These are phyloP conservation scores for Drosophila sordidula DNA, from an alignment of 2,888 invertebrate genomes.

Conservation along the genomic window DNA sequence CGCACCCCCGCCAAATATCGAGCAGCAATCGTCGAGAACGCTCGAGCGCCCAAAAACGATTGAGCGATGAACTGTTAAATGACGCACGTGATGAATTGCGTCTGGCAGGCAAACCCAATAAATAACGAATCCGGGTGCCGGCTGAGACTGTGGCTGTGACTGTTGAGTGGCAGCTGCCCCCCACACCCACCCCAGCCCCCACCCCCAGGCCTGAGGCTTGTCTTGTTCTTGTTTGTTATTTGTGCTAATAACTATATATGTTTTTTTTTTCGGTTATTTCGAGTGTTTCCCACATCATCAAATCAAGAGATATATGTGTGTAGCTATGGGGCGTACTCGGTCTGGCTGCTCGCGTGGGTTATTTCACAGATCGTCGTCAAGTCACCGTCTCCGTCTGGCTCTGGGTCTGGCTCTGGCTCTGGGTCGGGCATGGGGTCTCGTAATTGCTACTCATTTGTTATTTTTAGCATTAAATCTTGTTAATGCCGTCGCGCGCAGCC, in stretches of 20 bases:
- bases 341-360: constrained; percentile 70
- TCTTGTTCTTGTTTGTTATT: constrained; percentile 56
- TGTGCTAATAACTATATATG: constrained; percentile 57
- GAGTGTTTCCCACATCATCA: constrained; percentile 76
- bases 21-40: too few relatives aligned
- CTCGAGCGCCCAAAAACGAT: constrained; percentile 42
- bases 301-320: constrained; percentile 29
- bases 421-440: constrained; percentile 39
- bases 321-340: constrained; percentile 59
- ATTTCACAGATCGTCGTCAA: constrained; percentile 55
- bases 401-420: constrained; percentile 1
- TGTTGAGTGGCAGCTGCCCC: constrained; percentile 38
- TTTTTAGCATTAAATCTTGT: constrained; percentile 71
- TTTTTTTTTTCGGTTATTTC: constrained; percentile 65
- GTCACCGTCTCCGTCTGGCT: constrained; percentile 10
- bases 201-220: constrained; percentile 13
- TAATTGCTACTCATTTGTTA: constrained; percentile 77
- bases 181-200: background rate
- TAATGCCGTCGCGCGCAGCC: constrained; percentile 62
- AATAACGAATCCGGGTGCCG: constrained; percentile 75
- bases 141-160: constrained; percentile 34
- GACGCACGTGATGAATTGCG: constrained; percentile 78
- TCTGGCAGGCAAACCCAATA: constrained; percentile 37
- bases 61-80: constrained; percentile 69
- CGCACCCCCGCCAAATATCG: background rate